A percentile compares a stretch with the other conserved stretches of the same genome.
These are phyloP conservation scores for Upupa epops DNA, from an alignment of 2,113 vertebrate species.

Conservation along the genomic window DNA sequence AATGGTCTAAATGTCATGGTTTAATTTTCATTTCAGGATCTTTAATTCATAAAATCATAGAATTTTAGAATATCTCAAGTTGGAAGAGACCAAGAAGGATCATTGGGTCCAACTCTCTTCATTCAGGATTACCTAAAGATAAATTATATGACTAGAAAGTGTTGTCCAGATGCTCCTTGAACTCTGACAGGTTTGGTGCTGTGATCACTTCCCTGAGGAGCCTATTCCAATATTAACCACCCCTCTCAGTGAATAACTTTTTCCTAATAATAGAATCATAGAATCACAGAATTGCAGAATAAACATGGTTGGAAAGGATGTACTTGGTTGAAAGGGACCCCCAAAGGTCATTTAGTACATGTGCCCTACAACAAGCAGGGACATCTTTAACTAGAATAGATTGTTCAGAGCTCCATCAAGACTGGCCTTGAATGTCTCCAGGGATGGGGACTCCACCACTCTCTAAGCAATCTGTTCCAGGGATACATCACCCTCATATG, in stretches of 20 bases:
- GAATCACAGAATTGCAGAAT: no score
- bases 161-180: neutral
- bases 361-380: no score
- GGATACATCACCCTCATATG: no score
- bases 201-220: neutral
- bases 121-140: neutral
- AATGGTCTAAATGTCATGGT: neutral
- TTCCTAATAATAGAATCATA: neutral
- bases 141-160: neutral
- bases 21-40: slow-evolving; percentile 10
- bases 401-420: no score
- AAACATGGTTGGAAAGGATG: no score
- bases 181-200: neutral
- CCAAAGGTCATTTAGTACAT: no score
- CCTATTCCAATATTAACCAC: neutral
- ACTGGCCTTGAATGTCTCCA: no score
- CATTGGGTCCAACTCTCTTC: neutral
- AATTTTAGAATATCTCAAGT: neutral
- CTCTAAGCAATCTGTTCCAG: no score
- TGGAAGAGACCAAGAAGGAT: neutral
- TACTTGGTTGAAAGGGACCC: no score
- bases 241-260: neutral
- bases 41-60: neutral
- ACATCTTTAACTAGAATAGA: no score
- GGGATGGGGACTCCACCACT: no score